Percentiles rank a stretch among this genome's conserved stretches.
Evolutionary conservation across 2,113 vertebrate genomes (phyloP).

Genomic region (Struthio camelus): DNA sequence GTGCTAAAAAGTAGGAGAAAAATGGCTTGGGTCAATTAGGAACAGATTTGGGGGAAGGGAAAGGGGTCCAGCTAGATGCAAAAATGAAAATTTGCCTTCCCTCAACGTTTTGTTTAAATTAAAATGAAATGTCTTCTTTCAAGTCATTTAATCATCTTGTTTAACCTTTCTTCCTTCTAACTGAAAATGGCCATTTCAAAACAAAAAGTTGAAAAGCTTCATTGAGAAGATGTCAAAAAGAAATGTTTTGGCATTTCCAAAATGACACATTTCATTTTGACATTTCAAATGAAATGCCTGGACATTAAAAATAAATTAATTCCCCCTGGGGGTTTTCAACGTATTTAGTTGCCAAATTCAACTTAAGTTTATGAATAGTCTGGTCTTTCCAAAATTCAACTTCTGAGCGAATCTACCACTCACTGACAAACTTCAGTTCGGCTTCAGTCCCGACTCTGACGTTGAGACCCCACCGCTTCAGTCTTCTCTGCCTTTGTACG

Average conservation of each 20-base stretch:
- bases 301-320: conserved; percentile 54
- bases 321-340: background rate
- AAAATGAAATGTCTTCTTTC: background rate
- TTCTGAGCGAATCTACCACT: background rate
- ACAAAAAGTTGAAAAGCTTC: conserved; percentile 38
- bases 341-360: conserved; percentile 23
- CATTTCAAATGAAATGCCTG: conserved; percentile 43
- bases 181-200: background rate
- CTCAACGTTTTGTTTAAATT: background rate
- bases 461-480: background rate
- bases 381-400: background rate
- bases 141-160: background rate
- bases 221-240: conserved; percentile 39
- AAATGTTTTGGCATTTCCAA: conserved; percentile 54
- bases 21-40: background rate
- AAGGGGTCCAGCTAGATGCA: fast-evolving
- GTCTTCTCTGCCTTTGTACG: background rate
- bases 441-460: background rate
- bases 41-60: background rate
- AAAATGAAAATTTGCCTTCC: background rate
- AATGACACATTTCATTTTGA: conserved; percentile 46
- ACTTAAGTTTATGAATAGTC: background rate
- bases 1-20: background rate
- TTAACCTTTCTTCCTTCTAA: conserved; percentile 32
- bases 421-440: background rate